phyloP scores from a whole-genome alignment of 2,113 vertebrate species.

The Microcebus murinus region DNA sequence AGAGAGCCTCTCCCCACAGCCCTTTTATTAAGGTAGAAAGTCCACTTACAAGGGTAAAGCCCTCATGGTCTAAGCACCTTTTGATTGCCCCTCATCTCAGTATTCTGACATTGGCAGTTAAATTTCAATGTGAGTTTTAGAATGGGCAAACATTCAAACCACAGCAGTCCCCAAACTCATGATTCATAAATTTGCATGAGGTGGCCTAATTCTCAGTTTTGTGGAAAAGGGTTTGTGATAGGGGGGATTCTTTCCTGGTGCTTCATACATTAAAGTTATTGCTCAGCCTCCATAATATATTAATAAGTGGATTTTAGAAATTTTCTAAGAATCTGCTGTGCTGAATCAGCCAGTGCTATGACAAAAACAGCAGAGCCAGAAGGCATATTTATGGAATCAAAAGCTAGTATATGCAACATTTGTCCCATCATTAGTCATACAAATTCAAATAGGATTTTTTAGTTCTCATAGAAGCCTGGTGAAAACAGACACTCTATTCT shows the following conservation, averaged over 20 bases:
- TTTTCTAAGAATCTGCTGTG: background rate
- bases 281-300: background rate
- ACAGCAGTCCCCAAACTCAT: background rate
- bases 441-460: background rate
- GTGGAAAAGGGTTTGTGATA: background rate
- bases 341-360: accelerated
- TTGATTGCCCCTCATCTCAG: no score
- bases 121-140: background rate
- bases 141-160: background rate
- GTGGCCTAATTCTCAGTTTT: background rate
- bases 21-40: background rate
- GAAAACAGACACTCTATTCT: background rate
- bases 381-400: background rate
- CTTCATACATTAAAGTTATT: background rate
- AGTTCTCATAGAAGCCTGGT: background rate
- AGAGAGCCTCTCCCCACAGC: background rate
- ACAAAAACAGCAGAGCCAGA: background rate
- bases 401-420: background rate
- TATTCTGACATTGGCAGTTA: background rate
- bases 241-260: no score
- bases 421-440: background rate
- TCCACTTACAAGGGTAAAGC: background rate
- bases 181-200: background rate
- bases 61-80: background rate
- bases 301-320: background rate